Base-by-base conservation (phyloP, 2,797 vertebrate species). In the Garrulus glandarius region DNA sequence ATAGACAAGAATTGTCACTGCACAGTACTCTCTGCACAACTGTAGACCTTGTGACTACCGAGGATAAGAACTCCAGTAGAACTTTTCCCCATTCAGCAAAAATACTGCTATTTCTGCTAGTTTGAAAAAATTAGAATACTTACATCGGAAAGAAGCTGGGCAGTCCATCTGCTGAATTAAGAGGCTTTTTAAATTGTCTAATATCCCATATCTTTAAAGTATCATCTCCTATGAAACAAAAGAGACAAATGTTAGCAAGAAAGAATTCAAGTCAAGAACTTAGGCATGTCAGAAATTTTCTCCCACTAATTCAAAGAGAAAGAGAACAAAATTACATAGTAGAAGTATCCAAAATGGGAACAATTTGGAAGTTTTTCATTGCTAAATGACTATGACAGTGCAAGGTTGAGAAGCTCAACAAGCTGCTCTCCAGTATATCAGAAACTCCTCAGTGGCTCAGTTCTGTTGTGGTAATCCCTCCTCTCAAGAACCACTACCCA, bases 121-220 rank as follows among this genome's bases (percentile, higher is more conserved):
- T 0, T 44, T 13, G 20, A 86, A 86, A 47, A 78, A 93, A 93
- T 91, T 32, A 76, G 27, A 52, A 26, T 89, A 96, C 99, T 99
- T 98, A 99, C 99, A 99, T 99, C 30, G 99, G 94, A 93, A 99
- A 99, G 97, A 98, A 98, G 97, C 98, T 99, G 69, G 98, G 98
- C 72, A 99, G 97, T 47, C 98, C 98, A 5, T 96, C 98, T 4
- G 98, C 98, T 49, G 98, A 98, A 88, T 99, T 98, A 67, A 99
- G 98, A 67, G 99, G 98, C 68, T 99, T 99, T 97, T 98, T 99
- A 97, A 99, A 99, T 95, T 98, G 99, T 24, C 99, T 99, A 41
- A 99, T 98, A 90, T 99, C 99, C 99, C 99, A 99, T 41, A 97
- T 98, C 97, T 99, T 99, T 84, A 99, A 98, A 50, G 99, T 99